phyloP scores from a whole-genome alignment of 2,888 invertebrate species.

The Bugula neritina region DNA sequence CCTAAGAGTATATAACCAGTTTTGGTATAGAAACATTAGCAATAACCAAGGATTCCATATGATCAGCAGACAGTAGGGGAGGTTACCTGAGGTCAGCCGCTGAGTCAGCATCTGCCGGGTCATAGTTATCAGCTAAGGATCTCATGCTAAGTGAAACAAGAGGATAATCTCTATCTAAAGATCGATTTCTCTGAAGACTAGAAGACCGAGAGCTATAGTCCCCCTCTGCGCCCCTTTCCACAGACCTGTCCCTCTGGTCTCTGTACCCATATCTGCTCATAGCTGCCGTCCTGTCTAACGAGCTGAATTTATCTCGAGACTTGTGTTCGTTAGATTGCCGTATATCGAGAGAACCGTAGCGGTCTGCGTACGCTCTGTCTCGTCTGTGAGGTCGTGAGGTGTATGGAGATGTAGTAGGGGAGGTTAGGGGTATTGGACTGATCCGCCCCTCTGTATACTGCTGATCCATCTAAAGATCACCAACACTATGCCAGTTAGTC shows the following conservation, averaged over 20 bases:
- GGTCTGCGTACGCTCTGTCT: conserved; percentile 16
- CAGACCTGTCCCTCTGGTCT: conserved; percentile 25
- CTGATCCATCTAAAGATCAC: conserved; percentile 21
- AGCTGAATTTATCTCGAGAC: conserved; percentile 21
- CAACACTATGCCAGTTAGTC: too few species aligned
- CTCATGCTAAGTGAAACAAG: conserved; percentile 20
- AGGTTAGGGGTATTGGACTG: conserved; percentile 23
- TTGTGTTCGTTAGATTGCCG: conserved; percentile 10
- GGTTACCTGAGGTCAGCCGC: conserved; percentile 9
- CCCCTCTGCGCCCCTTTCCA: not conserved
- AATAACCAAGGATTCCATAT: too few species aligned
- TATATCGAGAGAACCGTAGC: conserved; percentile 17
- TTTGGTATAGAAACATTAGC: too few species aligned
- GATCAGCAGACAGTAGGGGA: too few species aligned
- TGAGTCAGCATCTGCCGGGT: conserved; percentile 11
- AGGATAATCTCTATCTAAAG: conserved; percentile 59
- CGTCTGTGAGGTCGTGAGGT: not conserved
- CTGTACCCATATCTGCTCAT: conserved; percentile 24
- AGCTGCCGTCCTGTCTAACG: conserved; percentile 22
- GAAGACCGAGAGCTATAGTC: conserved; percentile 9
- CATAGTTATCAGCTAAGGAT: conserved; percentile 20
- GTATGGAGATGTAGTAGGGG: conserved; percentile 10
- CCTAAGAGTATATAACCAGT: too few species aligned
- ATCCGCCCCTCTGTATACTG: conserved; percentile 3
- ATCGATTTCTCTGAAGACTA: conserved; percentile 58